phyloP scores from a whole-genome alignment of 2,113 vertebrate species.

The Menidia beryllina region DNA sequence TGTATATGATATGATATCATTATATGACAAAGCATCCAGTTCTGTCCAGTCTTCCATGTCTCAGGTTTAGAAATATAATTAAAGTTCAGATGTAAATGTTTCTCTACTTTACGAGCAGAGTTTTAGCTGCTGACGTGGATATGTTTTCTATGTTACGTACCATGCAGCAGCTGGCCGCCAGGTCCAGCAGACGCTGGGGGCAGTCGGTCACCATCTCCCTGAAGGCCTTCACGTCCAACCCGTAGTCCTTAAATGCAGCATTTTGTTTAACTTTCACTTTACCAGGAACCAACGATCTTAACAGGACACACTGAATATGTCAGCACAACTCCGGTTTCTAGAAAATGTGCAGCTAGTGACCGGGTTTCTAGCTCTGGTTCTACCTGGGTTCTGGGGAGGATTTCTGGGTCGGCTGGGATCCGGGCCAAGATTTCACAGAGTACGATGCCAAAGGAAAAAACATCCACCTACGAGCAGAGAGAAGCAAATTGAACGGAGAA shows the following conservation, averaged over 20 bases:
- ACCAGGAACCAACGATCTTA: neutral
- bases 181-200: slow-evolving; percentile 82
- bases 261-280: neutral
- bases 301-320: neutral
- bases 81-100: too few species aligned
- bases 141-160: slow-evolving; percentile 68
- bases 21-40: too few species aligned
- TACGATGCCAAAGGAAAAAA: slow-evolving; percentile 92
- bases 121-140: too few species aligned
- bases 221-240: slow-evolving; percentile 85
- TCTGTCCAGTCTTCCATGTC: too few species aligned
- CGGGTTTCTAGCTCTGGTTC: neutral
- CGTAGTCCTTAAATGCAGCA: slow-evolving; percentile 82
- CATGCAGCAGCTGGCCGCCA: slow-evolving; percentile 86
- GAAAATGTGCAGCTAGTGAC: neutral
- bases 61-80: too few species aligned
- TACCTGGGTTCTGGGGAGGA: slow-evolving; percentile 89
- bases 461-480: slow-evolving; percentile 84
- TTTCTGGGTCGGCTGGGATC: slow-evolving; percentile 88
- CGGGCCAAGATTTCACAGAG: slow-evolving; percentile 89
- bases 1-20: too few species aligned
- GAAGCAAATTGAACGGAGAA: neutral
- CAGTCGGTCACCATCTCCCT: slow-evolving; percentile 82
- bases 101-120: too few species aligned
- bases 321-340: neutral